A percentile compares a stretch with the other conserved stretches of the same genome.
These are phyloP conservation scores for Polyploca ridens DNA, from an alignment of 2,888 invertebrate species.

Conservation along the genomic window DNA sequence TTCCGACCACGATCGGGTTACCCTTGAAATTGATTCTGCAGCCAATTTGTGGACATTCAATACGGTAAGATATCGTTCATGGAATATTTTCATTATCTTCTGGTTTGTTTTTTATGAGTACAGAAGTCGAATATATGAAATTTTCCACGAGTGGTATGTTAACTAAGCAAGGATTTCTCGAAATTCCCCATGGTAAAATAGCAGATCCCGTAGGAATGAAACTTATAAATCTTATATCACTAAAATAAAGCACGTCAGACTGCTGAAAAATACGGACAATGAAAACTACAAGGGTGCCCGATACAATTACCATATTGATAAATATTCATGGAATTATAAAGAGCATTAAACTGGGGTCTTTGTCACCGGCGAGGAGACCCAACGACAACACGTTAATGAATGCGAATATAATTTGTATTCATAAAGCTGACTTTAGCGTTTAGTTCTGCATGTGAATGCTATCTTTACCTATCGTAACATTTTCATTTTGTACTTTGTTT, in stretches of 20 bases:
- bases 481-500: not conserved
- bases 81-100: not conserved
- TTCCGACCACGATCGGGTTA: not conserved
- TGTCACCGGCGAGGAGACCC: constrained; percentile 22
- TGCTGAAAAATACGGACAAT: constrained; percentile 4
- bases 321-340: constrained; percentile 19
- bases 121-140: too few species aligned
- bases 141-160: too few species aligned
- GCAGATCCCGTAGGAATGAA: too few species aligned
- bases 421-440: constrained; percentile 22
- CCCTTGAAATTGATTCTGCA: not conserved
- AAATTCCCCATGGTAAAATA: too few species aligned
- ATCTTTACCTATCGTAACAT: not conserved
- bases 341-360: constrained; percentile 17
- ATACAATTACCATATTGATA: constrained; percentile 13
- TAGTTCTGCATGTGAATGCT: not conserved
- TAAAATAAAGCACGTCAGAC: not conserved
- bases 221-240: not conserved
- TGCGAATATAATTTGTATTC: constrained; percentile 26
- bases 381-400: constrained; percentile 20
- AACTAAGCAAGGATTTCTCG: too few species aligned
- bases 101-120: not conserved
- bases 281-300: constrained; percentile 13
- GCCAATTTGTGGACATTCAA: constrained; percentile 4
- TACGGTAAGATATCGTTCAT: not conserved